These are phyloP conservation scores for Sarcophaga rosellei DNA, from an alignment of 2,888 invertebrate genomes.

Conservation along the genomic window DNA sequence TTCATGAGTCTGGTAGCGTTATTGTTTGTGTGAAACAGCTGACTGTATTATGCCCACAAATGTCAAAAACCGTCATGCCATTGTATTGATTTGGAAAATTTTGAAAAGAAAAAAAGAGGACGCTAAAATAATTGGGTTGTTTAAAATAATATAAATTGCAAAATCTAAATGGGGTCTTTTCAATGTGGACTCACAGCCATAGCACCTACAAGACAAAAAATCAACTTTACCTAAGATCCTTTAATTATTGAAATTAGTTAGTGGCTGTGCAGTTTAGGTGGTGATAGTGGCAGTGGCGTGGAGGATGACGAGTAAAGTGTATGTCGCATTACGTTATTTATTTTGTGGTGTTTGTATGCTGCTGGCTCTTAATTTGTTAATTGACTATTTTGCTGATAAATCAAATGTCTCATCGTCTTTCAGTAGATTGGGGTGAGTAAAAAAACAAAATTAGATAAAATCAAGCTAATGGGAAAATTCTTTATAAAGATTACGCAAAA, in stretches of 20 bases:
- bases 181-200: slow-evolving; percentile 48
- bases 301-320: slow-evolving; percentile 64
- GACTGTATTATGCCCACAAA: slow-evolving; percentile 33
- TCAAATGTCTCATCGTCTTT: slow-evolving; percentile 75
- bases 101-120: slow-evolving; percentile 28
- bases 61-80: slow-evolving; percentile 17
- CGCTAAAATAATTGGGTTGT: slow-evolving; percentile 52
- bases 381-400: slow-evolving; percentile 77
- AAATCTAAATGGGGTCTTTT: slow-evolving; percentile 58
- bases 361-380: slow-evolving; percentile 75
- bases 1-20: slow-evolving; percentile 23
- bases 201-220: slow-evolving; percentile 39
- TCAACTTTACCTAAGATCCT: slow-evolving; percentile 42
- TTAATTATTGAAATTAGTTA: slow-evolving; percentile 57
- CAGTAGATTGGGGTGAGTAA: slow-evolving; percentile 76
- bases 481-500: slow-evolving; percentile 61
- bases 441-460: slow-evolving; percentile 1
- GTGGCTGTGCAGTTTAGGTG: slow-evolving; percentile 18
- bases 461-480: slow-evolving; percentile 13
- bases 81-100: slow-evolving; percentile 61
- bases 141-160: slow-evolving; percentile 31
- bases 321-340: slow-evolving; percentile 72
- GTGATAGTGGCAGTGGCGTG: slow-evolving; percentile 13
- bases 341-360: slow-evolving; percentile 76
- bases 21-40: slow-evolving; percentile 49